Percentiles rank a stretch among this genome's conserved stretches.
Evolutionary conservation across 2,888 invertebrate genomes (phyloP).

Genomic region (Hemithea aestivaria): DNA sequence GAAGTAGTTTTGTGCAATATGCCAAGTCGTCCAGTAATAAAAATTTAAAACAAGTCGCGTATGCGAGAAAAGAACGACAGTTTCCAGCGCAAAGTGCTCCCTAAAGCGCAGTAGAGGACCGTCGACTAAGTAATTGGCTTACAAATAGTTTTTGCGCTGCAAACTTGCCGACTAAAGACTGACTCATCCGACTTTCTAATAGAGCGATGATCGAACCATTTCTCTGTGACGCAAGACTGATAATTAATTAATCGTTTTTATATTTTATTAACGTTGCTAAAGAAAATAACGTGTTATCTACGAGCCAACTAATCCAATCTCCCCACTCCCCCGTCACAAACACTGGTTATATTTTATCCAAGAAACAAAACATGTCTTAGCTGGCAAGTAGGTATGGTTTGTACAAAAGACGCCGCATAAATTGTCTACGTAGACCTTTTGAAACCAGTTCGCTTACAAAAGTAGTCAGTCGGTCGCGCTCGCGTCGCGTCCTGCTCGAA

Average conservation of each 20-base stretch:
- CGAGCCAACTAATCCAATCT: too few species aligned
- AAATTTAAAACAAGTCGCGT: constrained; percentile 1
- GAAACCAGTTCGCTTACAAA: constrained; percentile 23
- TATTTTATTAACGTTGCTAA: too few species aligned
- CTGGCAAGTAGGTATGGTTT: constrained; percentile 28
- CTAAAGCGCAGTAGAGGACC: constrained; percentile 45
- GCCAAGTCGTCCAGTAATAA: too few species aligned
- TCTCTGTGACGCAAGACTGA: constrained; percentile 1
- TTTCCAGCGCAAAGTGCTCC: constrained; percentile 32
- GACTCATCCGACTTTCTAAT: constrained; percentile 45
- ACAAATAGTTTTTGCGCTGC: constrained; percentile 50
- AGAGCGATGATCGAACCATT: constrained; percentile 24
- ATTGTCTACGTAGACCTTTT: constrained; percentile 45
- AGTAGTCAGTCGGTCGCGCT: constrained; percentile 30
- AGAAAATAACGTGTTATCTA: too few species aligned
- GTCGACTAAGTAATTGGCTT: constrained; percentile 64
- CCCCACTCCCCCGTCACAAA: too few species aligned
- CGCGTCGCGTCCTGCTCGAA: constrained; percentile 38
- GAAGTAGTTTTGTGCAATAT: too few species aligned
- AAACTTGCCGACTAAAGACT: constrained; percentile 52
- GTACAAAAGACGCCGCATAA: constrained; percentile 38
- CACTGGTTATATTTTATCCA: background rate
- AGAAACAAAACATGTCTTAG: constrained; percentile 7
- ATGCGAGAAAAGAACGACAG: constrained; percentile 13
- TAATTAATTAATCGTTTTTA: constrained; percentile 4